Conservation (phyloP, 2,888 invertebrate genomes). For the Biston betularia region DNA sequence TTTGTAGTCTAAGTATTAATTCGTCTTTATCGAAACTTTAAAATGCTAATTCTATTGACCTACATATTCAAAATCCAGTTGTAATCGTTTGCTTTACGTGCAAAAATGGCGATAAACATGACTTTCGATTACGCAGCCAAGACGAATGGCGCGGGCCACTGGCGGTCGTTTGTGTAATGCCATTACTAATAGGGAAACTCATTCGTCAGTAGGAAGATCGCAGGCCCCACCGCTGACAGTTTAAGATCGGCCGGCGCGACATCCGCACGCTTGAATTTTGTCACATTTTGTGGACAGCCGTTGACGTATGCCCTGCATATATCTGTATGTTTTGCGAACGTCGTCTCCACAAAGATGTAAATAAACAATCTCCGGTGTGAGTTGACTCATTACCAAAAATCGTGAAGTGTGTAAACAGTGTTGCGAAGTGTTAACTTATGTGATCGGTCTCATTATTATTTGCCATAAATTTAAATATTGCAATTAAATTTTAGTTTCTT, state of each 20-base stretch:
- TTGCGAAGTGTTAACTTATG: slow-evolving; percentile 21
- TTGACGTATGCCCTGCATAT: slow-evolving; percentile 21
- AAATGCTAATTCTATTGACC: slow-evolving; percentile 24
- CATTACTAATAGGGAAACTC: slow-evolving; percentile 69
- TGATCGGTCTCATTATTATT: slow-evolving; percentile 14
- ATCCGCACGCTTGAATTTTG: slow-evolving; percentile 60
- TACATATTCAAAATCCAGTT: slow-evolving; percentile 43
- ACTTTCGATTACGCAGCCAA: slow-evolving; percentile 67
- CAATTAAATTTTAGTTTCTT: neutral
- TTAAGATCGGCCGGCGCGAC: slow-evolving; percentile 63
- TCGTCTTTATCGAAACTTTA: slow-evolving; percentile 29
- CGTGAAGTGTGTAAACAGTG: slow-evolving; percentile 37
- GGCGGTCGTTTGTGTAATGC: slow-evolving; percentile 64
- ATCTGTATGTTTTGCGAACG: slow-evolving; percentile 5
- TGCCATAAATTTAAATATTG: slow-evolving; percentile 1
- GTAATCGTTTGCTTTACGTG: slow-evolving; percentile 49
- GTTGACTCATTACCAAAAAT: slow-evolving; percentile 44
- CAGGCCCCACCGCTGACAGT: slow-evolving; percentile 64
- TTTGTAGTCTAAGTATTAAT: slow-evolving; percentile 1
- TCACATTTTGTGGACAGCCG: slow-evolving; percentile 20
- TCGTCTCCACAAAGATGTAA: slow-evolving; percentile 53
- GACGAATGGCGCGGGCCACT: slow-evolving; percentile 60
- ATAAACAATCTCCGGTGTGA: slow-evolving; percentile 45
- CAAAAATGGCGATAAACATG: slow-evolving; percentile 55
- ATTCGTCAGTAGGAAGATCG: slow-evolving; percentile 61